phyloP scores from a whole-genome alignment of 2,113 vertebrate species.

The Piaya cayana region DNA sequence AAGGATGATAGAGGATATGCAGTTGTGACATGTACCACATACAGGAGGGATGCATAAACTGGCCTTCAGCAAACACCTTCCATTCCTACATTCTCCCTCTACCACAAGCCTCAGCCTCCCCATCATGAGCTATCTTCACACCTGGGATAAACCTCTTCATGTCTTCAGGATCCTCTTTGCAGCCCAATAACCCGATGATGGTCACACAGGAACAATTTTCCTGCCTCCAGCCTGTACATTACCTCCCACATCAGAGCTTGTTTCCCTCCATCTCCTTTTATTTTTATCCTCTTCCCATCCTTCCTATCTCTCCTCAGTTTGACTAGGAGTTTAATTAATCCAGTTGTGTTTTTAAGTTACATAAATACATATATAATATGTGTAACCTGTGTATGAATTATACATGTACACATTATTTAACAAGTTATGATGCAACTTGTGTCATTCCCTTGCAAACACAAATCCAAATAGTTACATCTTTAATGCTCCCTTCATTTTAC shows the following conservation, averaged over 20 bases:
- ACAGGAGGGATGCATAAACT: neutral
- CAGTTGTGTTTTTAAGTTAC: neutral
- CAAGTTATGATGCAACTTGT: neutral
- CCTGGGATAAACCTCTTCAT: neutral
- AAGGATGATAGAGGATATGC: neutral
- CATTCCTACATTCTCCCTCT: neutral
- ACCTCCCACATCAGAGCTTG: neutral
- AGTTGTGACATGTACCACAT: neutral
- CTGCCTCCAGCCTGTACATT: neutral
- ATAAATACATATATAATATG: neutral
- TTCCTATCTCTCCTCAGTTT: neutral
- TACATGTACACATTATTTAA: neutral
- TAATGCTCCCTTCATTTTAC: neutral
- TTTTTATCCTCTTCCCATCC: neutral
- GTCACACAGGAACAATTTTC: neutral
- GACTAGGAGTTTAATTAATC: neutral
- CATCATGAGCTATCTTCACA: neutral
- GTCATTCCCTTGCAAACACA: neutral
- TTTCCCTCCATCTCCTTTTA: neutral
- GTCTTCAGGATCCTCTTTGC: neutral
- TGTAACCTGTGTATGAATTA: neutral
- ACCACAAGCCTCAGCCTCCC: fast-evolving
- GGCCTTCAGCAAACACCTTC: neutral
- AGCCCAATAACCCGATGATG: neutral
- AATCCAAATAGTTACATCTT: neutral